phyloP scores from a whole-genome alignment of 1,140 invertebrate genomes.

The Mycetomoellerius zeteki region DNA sequence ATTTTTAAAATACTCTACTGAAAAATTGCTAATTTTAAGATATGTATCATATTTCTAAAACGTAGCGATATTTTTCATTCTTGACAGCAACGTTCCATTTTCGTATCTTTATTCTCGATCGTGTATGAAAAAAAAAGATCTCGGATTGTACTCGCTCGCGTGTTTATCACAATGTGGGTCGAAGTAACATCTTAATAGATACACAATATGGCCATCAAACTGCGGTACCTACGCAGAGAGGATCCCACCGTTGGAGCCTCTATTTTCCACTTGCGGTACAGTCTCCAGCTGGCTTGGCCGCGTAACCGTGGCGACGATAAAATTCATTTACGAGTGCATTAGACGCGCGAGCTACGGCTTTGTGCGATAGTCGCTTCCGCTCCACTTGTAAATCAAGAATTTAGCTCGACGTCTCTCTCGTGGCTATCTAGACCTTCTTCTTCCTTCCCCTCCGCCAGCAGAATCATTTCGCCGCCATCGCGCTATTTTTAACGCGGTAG shows the following conservation, averaged over 20 bases:
- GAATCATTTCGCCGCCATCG: constrained; percentile 5
- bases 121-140: background rate
- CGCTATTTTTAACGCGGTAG: constrained; percentile 30
- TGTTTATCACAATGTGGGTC: constrained; percentile 9
- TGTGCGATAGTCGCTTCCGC: constrained; percentile 81
- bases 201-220: constrained; percentile 19
- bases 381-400: constrained; percentile 79
- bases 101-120: background rate
- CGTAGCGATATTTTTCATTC: background rate
- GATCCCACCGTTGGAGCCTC: constrained; percentile 7
- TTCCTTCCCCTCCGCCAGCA: background rate
- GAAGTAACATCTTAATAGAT: constrained; percentile 18
- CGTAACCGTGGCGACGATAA: constrained; percentile 79
- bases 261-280: constrained; percentile 61
- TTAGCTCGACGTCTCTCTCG: constrained; percentile 52
- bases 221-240: background rate
- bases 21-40: too few relatives aligned
- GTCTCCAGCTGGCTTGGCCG: constrained; percentile 70
- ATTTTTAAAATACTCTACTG: too few relatives aligned
- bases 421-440: background rate
- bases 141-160: background rate
- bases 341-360: constrained; percentile 73
- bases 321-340: constrained; percentile 81
- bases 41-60: too few relatives aligned
- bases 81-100: background rate